A percentile compares a stretch with the other conserved stretches of the same genome.
Evolutionary conservation across 2,797 vertebrate genomes (phyloP).

Genomic region (Mormyrops boulengeri): DNA sequence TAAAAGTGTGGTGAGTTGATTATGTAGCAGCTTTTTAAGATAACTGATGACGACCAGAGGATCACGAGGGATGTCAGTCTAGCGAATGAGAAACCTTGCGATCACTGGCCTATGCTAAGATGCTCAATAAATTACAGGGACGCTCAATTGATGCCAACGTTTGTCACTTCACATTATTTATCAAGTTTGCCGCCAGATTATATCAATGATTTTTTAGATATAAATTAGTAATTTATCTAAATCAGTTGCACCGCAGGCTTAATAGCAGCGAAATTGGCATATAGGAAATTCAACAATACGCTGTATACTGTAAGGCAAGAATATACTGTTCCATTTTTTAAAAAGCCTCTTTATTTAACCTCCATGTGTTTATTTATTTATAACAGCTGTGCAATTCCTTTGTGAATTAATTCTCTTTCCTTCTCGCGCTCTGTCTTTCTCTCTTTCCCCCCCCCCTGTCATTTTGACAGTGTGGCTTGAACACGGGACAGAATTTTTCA

Average conservation of each 20-base stretch:
- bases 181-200: neutral
- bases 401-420: slow-evolving; percentile 20
- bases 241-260: neutral
- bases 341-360: slow-evolving; percentile 14
- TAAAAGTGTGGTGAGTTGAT: neutral
- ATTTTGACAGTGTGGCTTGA: slow-evolving; percentile 57
- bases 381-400: slow-evolving; percentile 28
- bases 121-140: neutral
- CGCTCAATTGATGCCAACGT: neutral
- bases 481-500: slow-evolving; percentile 52
- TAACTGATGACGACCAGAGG: neutral
- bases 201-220: neutral
- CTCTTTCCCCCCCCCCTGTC: slow-evolving; percentile 29
- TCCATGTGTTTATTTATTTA: slow-evolving; percentile 20
- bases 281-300: neutral
- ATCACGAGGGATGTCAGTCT: slow-evolving; percentile 1
- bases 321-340: slow-evolving; percentile 11
- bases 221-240: neutral
- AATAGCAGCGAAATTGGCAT: neutral
- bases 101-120: neutral
- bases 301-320: slow-evolving; percentile 1
- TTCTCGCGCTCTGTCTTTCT: slow-evolving; percentile 9
- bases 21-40: neutral
- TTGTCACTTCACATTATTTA: neutral
- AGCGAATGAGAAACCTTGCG: slow-evolving; percentile 8